Evolutionary conservation across 2,888 invertebrate genomes (phyloP).

Genomic region (Neoscelio sp.): DNA sequence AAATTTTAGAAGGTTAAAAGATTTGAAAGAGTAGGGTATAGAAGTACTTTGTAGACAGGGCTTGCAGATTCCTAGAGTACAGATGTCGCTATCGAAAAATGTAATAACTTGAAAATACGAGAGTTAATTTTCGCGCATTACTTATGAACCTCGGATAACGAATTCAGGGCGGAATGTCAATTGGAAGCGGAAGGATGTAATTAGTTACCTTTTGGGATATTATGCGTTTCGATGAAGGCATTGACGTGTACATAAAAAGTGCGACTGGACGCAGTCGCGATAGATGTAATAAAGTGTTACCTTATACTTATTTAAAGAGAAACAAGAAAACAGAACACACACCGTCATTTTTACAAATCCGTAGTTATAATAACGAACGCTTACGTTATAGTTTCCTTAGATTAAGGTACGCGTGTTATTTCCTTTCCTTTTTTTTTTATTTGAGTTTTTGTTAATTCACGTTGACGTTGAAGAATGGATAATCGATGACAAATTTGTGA

Average conservation of each 20-base stretch:
- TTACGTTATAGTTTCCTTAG: constrained; percentile 10
- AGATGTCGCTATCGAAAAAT: constrained; percentile 70
- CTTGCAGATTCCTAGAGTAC: constrained; percentile 75
- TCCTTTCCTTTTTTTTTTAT: constrained; percentile 20
- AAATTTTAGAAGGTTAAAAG: constrained; percentile 82
- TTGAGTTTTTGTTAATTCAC: constrained; percentile 28
- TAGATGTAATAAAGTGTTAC: constrained; percentile 73
- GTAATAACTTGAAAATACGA: constrained; percentile 60
- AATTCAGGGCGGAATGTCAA: constrained; percentile 23
- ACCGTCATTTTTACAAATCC: constrained; percentile 39
- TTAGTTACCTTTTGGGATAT: constrained; percentile 45
- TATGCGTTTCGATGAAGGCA: constrained; percentile 60
- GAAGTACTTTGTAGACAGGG: constrained; percentile 78
- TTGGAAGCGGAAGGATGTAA: constrained; percentile 33
- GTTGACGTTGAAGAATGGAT: constrained; percentile 31
- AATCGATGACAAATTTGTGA: constrained; percentile 41
- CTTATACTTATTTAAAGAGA: constrained; percentile 60
- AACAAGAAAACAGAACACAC: not conserved
- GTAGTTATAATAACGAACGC: constrained; percentile 27
- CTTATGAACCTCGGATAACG: not conserved
- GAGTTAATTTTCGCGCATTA: constrained; percentile 15
- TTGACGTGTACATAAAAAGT: constrained; percentile 73
- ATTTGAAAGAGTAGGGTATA: constrained; percentile 80
- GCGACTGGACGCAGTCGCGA: constrained; percentile 73
- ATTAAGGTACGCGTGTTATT: constrained; percentile 22